phyloP scores from a whole-genome alignment of 2,113 vertebrate genomes.

The Natator depressus region DNA sequence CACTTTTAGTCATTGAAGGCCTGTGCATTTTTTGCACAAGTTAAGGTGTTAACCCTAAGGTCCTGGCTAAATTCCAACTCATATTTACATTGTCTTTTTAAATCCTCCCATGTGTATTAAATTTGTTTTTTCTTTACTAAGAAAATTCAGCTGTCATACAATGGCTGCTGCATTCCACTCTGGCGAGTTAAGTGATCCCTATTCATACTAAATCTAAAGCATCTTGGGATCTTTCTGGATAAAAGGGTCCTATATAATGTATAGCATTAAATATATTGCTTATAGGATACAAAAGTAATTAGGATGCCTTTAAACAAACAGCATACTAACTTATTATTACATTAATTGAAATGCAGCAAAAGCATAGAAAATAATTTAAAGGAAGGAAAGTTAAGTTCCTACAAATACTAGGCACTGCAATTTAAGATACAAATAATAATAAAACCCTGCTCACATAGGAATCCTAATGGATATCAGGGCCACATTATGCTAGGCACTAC shows the following conservation, averaged over 20 bases:
- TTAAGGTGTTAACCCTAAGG: background rate
- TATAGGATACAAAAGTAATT: background rate
- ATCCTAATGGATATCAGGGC: background rate
- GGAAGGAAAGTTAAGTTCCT: background rate
- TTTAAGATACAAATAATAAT: background rate
- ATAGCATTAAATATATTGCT: background rate
- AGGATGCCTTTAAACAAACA: background rate
- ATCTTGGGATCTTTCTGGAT: background rate
- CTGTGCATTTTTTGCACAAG: background rate
- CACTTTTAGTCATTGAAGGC: background rate
- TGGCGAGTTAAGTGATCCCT: background rate
- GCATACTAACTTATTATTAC: background rate
- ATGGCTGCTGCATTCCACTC: background rate
- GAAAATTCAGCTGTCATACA: background rate
- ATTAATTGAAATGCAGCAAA: background rate
- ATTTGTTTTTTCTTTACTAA: background rate
- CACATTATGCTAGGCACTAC: background rate
- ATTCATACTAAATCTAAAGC: background rate
- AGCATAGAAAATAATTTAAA: background rate
- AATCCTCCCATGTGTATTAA: background rate
- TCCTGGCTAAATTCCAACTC: background rate
- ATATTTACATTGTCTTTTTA: background rate
- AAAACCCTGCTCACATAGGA: background rate
- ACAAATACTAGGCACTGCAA: background rate
- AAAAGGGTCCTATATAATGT: background rate